Conservation (phyloP, 2,888 invertebrate species). For the Saturnia pavonia region DNA sequence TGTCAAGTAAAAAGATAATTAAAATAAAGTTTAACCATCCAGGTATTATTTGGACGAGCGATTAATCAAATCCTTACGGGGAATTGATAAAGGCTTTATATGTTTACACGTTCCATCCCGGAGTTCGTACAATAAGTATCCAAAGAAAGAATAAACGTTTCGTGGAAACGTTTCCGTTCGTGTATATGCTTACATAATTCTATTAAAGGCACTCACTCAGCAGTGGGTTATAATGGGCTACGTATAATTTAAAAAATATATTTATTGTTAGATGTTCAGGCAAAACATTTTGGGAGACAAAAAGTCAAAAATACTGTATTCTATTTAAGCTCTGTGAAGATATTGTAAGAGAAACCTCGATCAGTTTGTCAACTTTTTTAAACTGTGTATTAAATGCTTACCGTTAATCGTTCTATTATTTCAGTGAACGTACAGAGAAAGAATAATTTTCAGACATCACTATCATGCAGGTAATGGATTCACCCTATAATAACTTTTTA, state of each 20-base stretch:
- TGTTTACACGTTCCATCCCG: not conserved
- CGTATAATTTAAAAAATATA: not conserved
- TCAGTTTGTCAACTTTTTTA: no score
- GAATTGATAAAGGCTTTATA: not conserved
- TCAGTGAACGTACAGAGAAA: no score
- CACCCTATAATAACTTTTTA: no score
- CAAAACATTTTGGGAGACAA: not conserved
- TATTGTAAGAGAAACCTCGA: no score
- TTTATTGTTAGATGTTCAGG: not conserved
- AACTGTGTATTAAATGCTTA: no score
- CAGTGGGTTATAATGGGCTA: not conserved
- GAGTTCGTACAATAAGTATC: not conserved
- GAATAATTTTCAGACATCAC: no score
- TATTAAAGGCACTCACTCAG: not conserved
- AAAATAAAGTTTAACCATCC: not conserved
- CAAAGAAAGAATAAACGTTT: slow-evolving; percentile 3
- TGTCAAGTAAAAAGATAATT: not conserved
- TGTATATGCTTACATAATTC: not conserved
- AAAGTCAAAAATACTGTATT: not conserved
- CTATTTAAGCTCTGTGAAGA: no score
- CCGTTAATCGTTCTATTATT: no score
- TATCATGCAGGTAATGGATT: no score
- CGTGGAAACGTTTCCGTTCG: not conserved
- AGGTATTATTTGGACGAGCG: not conserved
- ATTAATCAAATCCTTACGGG: slow-evolving; percentile 1